A percentile compares a stretch with the other conserved stretches of the same genome.
Evolutionary conservation across 2,797 vertebrate species (phyloP).

Genomic region (Pangasius mekongensis): DNA sequence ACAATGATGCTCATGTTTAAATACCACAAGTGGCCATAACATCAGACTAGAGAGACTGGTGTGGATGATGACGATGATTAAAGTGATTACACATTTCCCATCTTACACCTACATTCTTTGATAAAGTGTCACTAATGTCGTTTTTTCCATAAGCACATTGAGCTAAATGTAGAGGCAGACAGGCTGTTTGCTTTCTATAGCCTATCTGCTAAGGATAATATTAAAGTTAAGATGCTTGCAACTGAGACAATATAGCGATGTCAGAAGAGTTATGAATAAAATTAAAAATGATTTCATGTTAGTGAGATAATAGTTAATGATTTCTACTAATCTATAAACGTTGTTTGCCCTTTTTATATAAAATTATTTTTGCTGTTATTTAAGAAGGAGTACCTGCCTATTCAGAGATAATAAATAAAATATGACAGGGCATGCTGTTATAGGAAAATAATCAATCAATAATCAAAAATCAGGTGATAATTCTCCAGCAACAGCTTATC

Average conservation of each 20-base stretch:
- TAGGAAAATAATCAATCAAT: neutral
- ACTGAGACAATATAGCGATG: neutral
- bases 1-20: neutral
- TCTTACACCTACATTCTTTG: neutral
- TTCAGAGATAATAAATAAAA: neutral
- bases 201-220: neutral
- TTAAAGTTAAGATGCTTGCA: neutral
- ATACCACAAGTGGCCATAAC: neutral
- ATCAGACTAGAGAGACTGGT: neutral
- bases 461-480: neutral
- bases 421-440: neutral
- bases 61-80: neutral
- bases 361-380: neutral
- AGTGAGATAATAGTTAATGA: neutral
- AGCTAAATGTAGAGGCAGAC: neutral
- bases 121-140: neutral
- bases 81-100: neutral
- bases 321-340: neutral
- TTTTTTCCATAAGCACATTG: neutral
- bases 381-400: neutral
- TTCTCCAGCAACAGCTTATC: neutral
- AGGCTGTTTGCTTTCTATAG: neutral
- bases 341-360: neutral
- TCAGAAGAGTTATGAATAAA: neutral
- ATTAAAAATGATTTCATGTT: neutral